A percentile compares a stretch with the other conserved stretches of the same genome.
Evolutionary conservation across 2,888 invertebrate genomes (phyloP).

Genomic region (Heliconius charithonia): DNA sequence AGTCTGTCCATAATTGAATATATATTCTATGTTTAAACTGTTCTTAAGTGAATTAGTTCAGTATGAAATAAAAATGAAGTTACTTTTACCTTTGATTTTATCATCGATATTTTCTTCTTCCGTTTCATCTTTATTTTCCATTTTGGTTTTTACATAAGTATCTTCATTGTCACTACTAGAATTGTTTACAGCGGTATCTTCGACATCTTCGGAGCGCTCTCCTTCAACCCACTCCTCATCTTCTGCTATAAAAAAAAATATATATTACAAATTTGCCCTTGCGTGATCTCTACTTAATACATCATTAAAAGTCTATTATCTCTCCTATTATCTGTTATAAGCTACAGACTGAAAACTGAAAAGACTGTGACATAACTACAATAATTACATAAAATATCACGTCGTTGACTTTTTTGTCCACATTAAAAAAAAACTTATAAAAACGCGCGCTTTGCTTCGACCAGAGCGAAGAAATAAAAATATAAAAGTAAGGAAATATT

Average conservation of each 20-base stretch:
- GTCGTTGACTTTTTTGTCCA: too few relatives aligned
- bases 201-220: constrained; percentile 34
- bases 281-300: not conserved
- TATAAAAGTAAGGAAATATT: too few relatives aligned
- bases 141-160: constrained; percentile 48
- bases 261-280: constrained; percentile 21
- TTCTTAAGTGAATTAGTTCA: too few relatives aligned
- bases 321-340: not conserved
- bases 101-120: constrained; percentile 40
- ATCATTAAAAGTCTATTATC: not conserved
- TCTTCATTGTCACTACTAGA: constrained; percentile 44
- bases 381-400: too few relatives aligned
- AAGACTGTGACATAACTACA: too few relatives aligned
- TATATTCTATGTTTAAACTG: too few relatives aligned
- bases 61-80: not conserved
- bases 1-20: too few relatives aligned
- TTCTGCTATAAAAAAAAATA: constrained; percentile 63
- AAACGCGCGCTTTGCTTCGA: too few relatives aligned
- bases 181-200: constrained; percentile 41
- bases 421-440: too few relatives aligned
- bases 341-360: too few relatives aligned
- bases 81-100: constrained; percentile 13
- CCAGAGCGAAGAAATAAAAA: too few relatives aligned
- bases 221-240: constrained; percentile 77
- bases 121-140: constrained; percentile 50